Evolutionary conservation across 1,140 invertebrate genomes (phyloP), one percentile per base, ranked within the genome.

Genomic region (Drosophila varians): DNA sequence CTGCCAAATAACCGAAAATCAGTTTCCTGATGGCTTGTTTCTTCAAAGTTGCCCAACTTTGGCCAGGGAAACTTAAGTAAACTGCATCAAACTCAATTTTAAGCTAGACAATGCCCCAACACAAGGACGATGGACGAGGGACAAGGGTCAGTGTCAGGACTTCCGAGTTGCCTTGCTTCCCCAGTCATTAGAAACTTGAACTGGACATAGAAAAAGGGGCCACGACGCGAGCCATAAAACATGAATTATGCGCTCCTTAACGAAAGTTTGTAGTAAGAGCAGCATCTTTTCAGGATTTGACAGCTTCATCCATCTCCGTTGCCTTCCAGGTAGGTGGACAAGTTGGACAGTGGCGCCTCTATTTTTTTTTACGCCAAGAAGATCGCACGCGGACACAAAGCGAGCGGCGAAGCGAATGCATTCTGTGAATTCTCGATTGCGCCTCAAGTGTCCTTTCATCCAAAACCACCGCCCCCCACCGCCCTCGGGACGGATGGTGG

Each of bases 21-120:
- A 36, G 12, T 48, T 51, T 28, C 45, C 25, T 74, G 28, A 49
- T 28, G 34, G 21, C 8, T 9, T 36, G 16, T 4, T 25, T 12
- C 74, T 74, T 70, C 43, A 55, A 71, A 71, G 48, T 62, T 48
- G 19, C 5, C 16, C 23, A 76, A 62, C 54, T 43, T 60, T 72
- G 21, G 21, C 9, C 31, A 42, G 34, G 43, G n/a, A 58, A 84
- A 78, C 70, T 83, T 71, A 74, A 75, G 70, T 61, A 77, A 83
- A 83, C 79, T 78, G 74, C 79, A 78, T 66, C 53, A 71, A 84
- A 70, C 73, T 77, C 34, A 74, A 68, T 60, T 68, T 64, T 64
- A 26, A 42, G 16, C 38, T 42, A 18, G 38, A 42, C 38, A 42
- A 42, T 7, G 38, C 16, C 14, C 8, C 11, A n/a, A 11, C 34